Conservation (phyloP, 2,888 invertebrate genomes). For the Trypoxylon attenuatum region DNA sequence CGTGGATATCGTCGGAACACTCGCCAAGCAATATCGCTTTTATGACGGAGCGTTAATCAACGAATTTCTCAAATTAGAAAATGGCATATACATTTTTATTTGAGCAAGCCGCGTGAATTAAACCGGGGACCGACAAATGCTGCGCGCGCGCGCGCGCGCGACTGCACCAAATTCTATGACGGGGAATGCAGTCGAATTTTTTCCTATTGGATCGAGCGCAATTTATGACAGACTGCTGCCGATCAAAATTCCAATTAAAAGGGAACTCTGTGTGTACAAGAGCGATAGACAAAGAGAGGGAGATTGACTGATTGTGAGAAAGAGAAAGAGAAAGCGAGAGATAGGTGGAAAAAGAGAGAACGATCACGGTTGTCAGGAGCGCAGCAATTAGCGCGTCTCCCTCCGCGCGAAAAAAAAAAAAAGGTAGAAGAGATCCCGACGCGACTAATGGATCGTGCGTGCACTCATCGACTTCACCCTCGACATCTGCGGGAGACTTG, state of each 20-base stretch:
- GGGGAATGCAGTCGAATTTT: background rate
- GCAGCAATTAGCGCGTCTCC: background rate
- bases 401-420: background rate
- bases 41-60: conserved; percentile 22
- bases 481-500: conserved; percentile 36
- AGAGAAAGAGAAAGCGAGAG: background rate
- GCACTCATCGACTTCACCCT: conserved; percentile 13
- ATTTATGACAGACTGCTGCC: background rate
- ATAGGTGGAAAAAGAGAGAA: background rate
- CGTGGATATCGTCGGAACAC: conserved; percentile 21
- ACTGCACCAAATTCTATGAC: background rate
- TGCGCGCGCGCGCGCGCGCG: too few relatives aligned
- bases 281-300: too few relatives aligned
- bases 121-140: too few relatives aligned
- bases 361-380: background rate
- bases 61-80: conserved; percentile 5
- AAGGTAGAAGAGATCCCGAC: too few relatives aligned
- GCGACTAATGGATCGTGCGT: conserved; percentile 24
- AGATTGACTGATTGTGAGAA: too few relatives aligned
- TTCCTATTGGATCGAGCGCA: background rate
- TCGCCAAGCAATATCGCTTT: conserved; percentile 7
- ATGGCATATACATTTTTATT: background rate
- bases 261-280: too few relatives aligned
- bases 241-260: background rate
- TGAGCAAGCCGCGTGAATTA: background rate